A percentile compares a stretch with the other conserved stretches of the same genome.
Conservation (phyloP, 2,888 invertebrate genomes). For the Ormyrus labotus region DNA sequence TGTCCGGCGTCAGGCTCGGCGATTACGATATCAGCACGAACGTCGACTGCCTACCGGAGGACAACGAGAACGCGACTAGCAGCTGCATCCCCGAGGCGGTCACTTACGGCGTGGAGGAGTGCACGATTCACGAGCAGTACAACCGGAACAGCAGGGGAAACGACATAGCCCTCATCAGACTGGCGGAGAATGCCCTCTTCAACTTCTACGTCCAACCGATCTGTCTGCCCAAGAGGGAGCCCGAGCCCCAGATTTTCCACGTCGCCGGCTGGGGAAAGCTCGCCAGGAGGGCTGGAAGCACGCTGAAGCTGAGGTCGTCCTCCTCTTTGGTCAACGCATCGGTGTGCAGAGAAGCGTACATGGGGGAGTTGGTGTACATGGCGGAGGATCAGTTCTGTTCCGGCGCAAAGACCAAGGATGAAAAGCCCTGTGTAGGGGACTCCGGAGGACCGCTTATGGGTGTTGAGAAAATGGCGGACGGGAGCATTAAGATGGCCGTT, state of each 20-base stretch:
- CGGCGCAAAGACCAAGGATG: not conserved
- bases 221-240: slow-evolving; percentile 27
- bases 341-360: slow-evolving; percentile 7
- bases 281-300: slow-evolving; percentile 6
- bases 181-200: not conserved
- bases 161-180: slow-evolving; percentile 27
- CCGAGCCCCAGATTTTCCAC: slow-evolving; percentile 27
- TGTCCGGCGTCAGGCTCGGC: slow-evolving; percentile 37
- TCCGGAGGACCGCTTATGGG: slow-evolving; percentile 78
- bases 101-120: not conserved
- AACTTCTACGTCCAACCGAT: slow-evolving; percentile 12
- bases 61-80: not conserved
- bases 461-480: slow-evolving; percentile 74
- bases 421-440: slow-evolving; percentile 40
- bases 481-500: slow-evolving; percentile 57
- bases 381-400: slow-evolving; percentile 48
- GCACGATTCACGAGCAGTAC: slow-evolving; percentile 25
- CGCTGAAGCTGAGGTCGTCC: slow-evolving; percentile 17
- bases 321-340: not conserved
- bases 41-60: slow-evolving; percentile 39
- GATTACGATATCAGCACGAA: slow-evolving; percentile 41
- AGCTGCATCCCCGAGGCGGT: slow-evolving; percentile 12
- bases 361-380: not conserved
- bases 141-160: not conserved
- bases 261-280: slow-evolving; percentile 50